phyloP scores from a whole-genome alignment of 2,113 vertebrate genomes.

The Scophthalmus maximus region DNA sequence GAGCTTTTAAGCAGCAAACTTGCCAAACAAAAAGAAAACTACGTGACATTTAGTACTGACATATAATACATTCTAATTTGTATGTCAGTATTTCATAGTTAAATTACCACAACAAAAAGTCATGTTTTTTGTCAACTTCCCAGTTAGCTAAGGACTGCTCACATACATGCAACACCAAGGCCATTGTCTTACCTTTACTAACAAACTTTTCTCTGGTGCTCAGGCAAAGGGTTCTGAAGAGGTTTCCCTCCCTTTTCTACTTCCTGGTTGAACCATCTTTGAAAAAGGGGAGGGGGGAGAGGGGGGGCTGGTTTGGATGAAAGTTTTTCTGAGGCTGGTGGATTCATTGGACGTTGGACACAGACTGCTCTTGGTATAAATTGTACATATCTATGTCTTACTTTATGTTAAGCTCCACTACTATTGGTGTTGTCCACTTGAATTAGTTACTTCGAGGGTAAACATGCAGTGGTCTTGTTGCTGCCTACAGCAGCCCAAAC shows the following conservation, averaged over 20 bases:
- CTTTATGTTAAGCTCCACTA: too few relatives aligned
- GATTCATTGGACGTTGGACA: neutral
- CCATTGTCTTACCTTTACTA: neutral
- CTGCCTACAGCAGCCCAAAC: too few relatives aligned
- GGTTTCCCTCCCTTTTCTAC: neutral
- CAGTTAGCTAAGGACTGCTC: neutral
- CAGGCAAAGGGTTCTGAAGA: neutral
- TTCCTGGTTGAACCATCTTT: constrained; percentile 45
- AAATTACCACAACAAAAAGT: neutral
- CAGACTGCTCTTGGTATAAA: too few relatives aligned
- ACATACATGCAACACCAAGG: neutral
- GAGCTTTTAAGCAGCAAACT: too few relatives aligned
- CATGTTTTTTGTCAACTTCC: neutral
- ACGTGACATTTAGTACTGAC: too few relatives aligned
- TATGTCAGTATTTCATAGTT: too few relatives aligned
- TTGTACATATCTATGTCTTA: too few relatives aligned
- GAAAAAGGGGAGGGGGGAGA: neutral
- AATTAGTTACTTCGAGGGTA: too few relatives aligned
- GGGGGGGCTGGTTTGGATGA: neutral
- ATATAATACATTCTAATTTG: too few relatives aligned
- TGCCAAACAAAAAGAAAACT: too few relatives aligned
- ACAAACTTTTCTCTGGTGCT: neutral
- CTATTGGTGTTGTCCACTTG: too few relatives aligned
- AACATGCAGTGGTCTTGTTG: too few relatives aligned
- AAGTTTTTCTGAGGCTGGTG: neutral